These are phyloP conservation scores for Actenoides hombroni DNA, from an alignment of 2,113 vertebrate species.

Conservation along the genomic window DNA sequence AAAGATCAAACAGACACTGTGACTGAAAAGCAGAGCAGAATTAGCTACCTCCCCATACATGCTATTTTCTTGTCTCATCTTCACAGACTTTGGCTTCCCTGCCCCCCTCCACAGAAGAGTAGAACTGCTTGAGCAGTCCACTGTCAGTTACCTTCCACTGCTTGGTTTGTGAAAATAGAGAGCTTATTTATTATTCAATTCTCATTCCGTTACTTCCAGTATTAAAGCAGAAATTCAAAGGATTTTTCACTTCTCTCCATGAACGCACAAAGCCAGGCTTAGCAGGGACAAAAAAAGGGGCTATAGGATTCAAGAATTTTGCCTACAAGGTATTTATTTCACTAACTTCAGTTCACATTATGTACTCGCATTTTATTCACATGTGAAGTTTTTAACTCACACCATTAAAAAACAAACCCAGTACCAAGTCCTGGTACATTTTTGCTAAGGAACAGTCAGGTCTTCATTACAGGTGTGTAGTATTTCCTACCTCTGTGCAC, in stretches of 20 bases:
- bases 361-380: not conserved
- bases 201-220: not conserved
- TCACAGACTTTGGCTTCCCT: not conserved
- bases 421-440: not conserved
- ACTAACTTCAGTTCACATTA: not conserved
- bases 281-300: not conserved
- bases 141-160: not conserved
- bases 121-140: not conserved
- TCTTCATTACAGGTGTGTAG: fast-evolving
- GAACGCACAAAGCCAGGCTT: not conserved
- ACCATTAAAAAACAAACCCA: not conserved
- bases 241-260: not conserved
- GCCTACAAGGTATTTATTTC: not conserved
- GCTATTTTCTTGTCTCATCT: not conserved
- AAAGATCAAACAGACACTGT: not conserved
- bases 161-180: not conserved
- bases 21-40: not conserved
- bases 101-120: not conserved
- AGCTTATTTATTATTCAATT: not conserved
- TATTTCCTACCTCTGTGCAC: constrained; percentile 85
- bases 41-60: not conserved
- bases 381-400: fast-evolving
- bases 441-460: not conserved
- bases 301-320: not conserved
- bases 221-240: not conserved